Evolutionary conservation across 30 jellyfish, hydroid and myxozoan genomes (phyloP).

Genomic region (Cassiopea xamachana): DNA sequence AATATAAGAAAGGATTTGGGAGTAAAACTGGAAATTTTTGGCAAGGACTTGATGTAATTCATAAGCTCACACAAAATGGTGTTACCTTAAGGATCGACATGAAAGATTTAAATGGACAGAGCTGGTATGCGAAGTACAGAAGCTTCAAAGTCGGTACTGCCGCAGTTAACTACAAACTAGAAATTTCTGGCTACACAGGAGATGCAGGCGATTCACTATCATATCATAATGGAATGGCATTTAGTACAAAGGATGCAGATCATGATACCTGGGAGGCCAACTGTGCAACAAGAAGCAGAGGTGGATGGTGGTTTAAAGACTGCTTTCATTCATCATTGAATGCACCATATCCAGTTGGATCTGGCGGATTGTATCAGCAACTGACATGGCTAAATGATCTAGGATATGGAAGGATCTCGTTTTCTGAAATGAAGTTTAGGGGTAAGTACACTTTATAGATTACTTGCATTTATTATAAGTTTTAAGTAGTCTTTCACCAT

Average conservation of each 20-base stretch:
- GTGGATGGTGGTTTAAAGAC: constrained; percentile 26
- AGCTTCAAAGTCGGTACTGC: constrained; percentile 2
- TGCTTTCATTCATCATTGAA: constrained; percentile 1
- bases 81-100: constrained; percentile 1
- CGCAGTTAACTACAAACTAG: constrained; percentile 8
- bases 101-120: constrained; percentile 11
- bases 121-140: constrained; percentile 12
- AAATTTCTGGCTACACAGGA: constrained; percentile 6
- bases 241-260: constrained; percentile 18
- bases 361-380: background rate
- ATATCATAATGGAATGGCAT: background rate
- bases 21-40: constrained; percentile 14
- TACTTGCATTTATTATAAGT: too few relatives aligned
- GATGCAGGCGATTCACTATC: constrained; percentile 22
- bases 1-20: constrained; percentile 36
- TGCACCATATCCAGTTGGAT: constrained; percentile 1
- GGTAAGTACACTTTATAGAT: background rate
- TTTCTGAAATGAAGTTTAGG: constrained; percentile 32
- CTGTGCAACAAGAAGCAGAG: constrained; percentile 5
- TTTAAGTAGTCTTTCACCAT: too few relatives aligned
- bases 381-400: constrained; percentile 12
- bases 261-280: background rate
- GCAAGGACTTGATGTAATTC: constrained; percentile 28
- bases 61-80: constrained; percentile 3
- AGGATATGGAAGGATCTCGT: background rate